Evolutionary conservation across 2,888 invertebrate species (phyloP).

Genomic region (Branchinecta sandiegonensis): DNA sequence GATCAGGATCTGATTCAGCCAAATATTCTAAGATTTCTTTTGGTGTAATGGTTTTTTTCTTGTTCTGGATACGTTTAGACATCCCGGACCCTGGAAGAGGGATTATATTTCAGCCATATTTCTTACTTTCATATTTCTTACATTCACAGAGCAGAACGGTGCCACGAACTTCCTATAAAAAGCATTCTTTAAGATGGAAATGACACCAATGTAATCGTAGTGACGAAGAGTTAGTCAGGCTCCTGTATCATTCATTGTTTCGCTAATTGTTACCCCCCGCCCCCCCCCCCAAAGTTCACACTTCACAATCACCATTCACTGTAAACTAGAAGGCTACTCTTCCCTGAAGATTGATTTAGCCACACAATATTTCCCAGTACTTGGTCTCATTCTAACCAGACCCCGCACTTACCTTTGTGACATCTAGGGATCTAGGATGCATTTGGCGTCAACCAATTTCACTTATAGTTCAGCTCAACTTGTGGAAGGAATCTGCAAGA

Average conservation of each 20-base stretch:
- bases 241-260: no score
- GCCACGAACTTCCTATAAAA: not conserved
- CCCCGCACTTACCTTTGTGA: constrained; percentile 11
- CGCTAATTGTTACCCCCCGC: not conserved
- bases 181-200: no score
- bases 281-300: not conserved
- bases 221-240: no score
- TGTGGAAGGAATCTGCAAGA: not conserved
- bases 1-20: constrained; percentile 11
- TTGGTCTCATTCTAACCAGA: constrained; percentile 11
- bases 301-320: not conserved
- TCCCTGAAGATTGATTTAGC: not conserved
- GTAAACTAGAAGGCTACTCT: not conserved
- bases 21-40: no score
- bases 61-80: constrained; percentile 8
- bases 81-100: constrained; percentile 8
- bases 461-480: not conserved
- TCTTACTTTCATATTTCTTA: constrained; percentile 9
- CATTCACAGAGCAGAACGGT: constrained; percentile 11
- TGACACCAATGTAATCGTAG: no score
- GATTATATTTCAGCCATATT: constrained; percentile 10
- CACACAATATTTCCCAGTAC: constrained; percentile 4
- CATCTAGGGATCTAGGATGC: not conserved
- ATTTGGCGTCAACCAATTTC: constrained; percentile 8
- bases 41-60: constrained; percentile 10